Base-by-base conservation (phyloP, 2,113 vertebrate species). In the Prunella himalayana region DNA sequence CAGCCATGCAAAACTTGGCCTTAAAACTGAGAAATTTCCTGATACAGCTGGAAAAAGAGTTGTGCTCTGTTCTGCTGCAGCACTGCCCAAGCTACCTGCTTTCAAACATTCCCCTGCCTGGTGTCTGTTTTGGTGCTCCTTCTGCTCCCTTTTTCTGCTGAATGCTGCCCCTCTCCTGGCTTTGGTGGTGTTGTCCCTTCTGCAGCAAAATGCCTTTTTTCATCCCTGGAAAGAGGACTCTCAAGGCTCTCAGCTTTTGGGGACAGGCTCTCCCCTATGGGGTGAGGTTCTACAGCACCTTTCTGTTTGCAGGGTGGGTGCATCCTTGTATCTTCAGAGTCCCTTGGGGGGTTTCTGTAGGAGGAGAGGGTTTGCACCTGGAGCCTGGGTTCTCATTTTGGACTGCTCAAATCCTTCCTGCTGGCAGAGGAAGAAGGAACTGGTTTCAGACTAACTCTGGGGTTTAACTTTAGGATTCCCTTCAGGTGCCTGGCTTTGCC, bases 241-340 rank as follows among this genome's bases (percentile, higher is more conserved):
- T 42, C 0, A 0, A 53, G 35, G 57, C 39, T 18, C 57, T 82
- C 41, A 25, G 45, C 4, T 75, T 73, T 63, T 65, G 49, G 37
- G 22, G 1, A 5, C 16, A 44, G 63, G 50, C 15, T 80, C 22
- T 70, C 23, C 9, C 11, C 42, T 0, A 0, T 2, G n/a, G 27
- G 23, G 16, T 45, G 37, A 68, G 44, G 18, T 84, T 30, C 77
- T 47, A 5, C 5, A 19, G 35, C 28, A 13, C 13, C 15, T 21
- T 60, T 68, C 9, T 53, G 21, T 42, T 65, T 5, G 4, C 28
- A 37, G 70, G 44, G 39, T 18, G 31, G 50, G 25, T 16, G 9
- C 25, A 19, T 47, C 51, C 53, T 14, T 0, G 0, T 6, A 11
- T 17, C 45, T 79, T 69, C 69, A 60, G 72, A 30, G 30, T 15